Base-by-base conservation (phyloP, 1,140 invertebrate genomes). In the Rhopalosiphum maidis region DNA sequence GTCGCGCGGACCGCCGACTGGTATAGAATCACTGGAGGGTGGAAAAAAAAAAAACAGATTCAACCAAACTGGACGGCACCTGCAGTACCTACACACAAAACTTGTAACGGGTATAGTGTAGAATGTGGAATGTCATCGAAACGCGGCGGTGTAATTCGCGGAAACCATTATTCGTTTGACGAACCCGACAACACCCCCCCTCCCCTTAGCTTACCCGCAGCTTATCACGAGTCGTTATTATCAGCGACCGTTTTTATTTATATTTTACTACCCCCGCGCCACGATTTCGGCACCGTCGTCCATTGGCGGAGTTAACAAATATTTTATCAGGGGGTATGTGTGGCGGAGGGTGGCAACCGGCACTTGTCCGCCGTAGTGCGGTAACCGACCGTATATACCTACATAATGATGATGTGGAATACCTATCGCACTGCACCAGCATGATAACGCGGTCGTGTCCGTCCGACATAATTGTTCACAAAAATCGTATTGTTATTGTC, bases 351-450 rank as follows among this genome's bases (percentile, higher is more conserved):
- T 37, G 89, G 89, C 22, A 0, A 77, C 60, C 30, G 35, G 41
- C 89, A 68, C 89, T 55, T 90, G 89, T 90, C 89, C 41, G 37
- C 37, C 37, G 41, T n/a, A n/a, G 51, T n/a, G 15, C 87, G 22
- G 35, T 51, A 55, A 88, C 60, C 60, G 60, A 35, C 60, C 48
- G 48, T 18, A 51, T 51, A 15, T 18, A n/a, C 15, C 30, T 0
- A 68, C 30, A n/a, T n/a, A 60, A 25, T 55, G 18, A 77, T n/a
- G 4, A 25, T 51, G 1, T 2, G 11, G 48, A 51, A 51, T 51
- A 60, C 15, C 60, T 77, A 77, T 77, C 60, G 60, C 41, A 41
- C 68, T 23, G n/a, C 35, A 1, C 77, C 7, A 30, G 6, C 5
- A 41, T 22, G 18, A n/a, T 18, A 68, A 18, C 55, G 25, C 37